A percentile compares a stretch with the other conserved stretches of the same genome.
Conservation (phyloP, 2,888 invertebrate genomes). For the Tipula helvola region DNA sequence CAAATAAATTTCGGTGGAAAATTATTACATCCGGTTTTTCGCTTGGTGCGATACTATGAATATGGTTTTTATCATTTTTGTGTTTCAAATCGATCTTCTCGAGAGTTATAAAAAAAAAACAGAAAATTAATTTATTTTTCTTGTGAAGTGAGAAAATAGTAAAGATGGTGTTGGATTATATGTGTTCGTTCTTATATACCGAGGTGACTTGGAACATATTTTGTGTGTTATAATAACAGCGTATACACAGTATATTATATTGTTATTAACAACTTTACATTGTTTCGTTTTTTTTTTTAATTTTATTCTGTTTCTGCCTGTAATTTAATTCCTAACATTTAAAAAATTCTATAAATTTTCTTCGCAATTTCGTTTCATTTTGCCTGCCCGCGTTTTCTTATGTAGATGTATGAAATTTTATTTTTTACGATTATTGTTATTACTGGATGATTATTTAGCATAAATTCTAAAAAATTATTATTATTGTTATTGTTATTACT, state of each 20-base stretch:
- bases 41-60: neutral
- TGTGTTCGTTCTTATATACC: neutral
- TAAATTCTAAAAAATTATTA: constrained; percentile 8
- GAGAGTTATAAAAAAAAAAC: neutral
- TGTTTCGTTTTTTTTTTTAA: neutral
- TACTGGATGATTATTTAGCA: constrained; percentile 9
- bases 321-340: constrained; percentile 7
- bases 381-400: neutral
- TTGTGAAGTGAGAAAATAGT: neutral
- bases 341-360: neutral
- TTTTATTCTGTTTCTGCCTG: neutral
- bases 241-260: neutral
- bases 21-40: neutral
- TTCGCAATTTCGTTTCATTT: neutral
- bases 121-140: neutral
- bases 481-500: constrained; percentile 6
- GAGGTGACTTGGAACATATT: neutral
- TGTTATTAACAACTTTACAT: neutral
- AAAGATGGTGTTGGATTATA: neutral
- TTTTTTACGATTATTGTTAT: constrained; percentile 9
- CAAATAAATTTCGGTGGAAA: neutral
- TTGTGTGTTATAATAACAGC: neutral
- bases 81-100: neutral
- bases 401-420: neutral
- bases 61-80: neutral